Evolutionary conservation across 1,140 invertebrate species (phyloP), one percentile per base, ranked within the genome.

Genomic region (Probaryconus sp.): DNA sequence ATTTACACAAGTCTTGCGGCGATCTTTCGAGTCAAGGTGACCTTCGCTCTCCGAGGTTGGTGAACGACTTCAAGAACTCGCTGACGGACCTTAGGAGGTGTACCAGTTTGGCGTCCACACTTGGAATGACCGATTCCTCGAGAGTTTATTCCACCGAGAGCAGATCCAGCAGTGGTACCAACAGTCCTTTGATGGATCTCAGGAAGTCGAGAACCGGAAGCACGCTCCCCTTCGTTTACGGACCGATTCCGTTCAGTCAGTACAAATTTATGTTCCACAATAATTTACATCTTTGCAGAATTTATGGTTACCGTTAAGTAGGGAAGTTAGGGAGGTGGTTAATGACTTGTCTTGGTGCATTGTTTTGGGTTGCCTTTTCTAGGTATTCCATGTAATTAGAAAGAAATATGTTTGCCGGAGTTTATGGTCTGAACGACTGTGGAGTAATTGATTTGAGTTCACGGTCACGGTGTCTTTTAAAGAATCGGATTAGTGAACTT

Each of bases 161-260:
- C 33, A 58, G 30, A 31, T 68, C 48, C 35, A 77, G 70, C 31
- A 69, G 65, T 26, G 30, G 38, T 7, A 21, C 21, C 26, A 13
- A 6, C 16, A 48, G 56, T 47, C 45, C 58, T 60, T 9, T 63
- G 28, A 73, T 58, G 48, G 76, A 80, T 73, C 60, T 58, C 38
- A 72, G 70, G 76, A 83, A 77, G 30, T 79, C 63, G 60, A 56
- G 72, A 65, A 82, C 67, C 80, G 85, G 87, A 76, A 88, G 82
- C 45, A 87, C 89, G 79, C 84, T 91, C 79, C 86, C 89, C 31
- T 84, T 88, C 64, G 81, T 91, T 58, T 91, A 91, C 80, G 90
- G 90, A 63, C 90, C 90, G 38, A 86, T 89, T 50, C 90, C 90
- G 70, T 91, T 91, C 85, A 91, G 90, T 91, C 84, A 89, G 89